These are phyloP conservation scores for Antennarius striatus DNA, from an alignment of 2,113 vertebrate species.

Conservation along the genomic window DNA sequence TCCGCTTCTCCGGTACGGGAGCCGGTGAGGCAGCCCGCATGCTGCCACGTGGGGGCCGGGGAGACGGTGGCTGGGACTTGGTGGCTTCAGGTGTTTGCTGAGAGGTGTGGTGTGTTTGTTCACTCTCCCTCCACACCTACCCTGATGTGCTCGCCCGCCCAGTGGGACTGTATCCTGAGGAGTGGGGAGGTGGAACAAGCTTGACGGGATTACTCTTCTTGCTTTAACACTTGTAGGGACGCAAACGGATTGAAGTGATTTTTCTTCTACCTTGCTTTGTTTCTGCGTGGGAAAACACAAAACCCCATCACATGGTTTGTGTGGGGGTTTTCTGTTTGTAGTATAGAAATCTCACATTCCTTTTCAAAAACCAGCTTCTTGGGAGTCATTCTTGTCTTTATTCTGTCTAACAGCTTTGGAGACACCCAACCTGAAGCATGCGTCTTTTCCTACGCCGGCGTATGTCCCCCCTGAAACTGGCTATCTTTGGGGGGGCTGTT, in stretches of 20 bases:
- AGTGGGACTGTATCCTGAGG: constrained; percentile 51
- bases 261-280: too few species aligned
- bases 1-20: constrained; percentile 44
- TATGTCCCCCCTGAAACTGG: constrained; percentile 86
- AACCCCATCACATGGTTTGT: neutral
- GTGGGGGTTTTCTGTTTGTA: neutral
- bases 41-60: constrained; percentile 66
- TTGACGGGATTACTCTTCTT: too few species aligned
- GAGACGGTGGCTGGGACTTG: constrained; percentile 44
- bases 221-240: constrained; percentile 27
- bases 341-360: neutral
- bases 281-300: too few species aligned
- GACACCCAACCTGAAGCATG: constrained; percentile 69
- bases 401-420: constrained; percentile 21
- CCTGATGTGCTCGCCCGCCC: constrained; percentile 7
- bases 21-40: constrained; percentile 22
- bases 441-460: constrained; percentile 81
- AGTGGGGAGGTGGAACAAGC: constrained; percentile 9
- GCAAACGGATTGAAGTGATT: too few species aligned
- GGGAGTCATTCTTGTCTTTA: constrained; percentile 2
- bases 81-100: constrained; percentile 56
- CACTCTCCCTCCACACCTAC: constrained; percentile 29
- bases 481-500: constrained; percentile 77
- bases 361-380: neutral
- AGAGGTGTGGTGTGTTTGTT: constrained; percentile 70